Evolutionary conservation across 1,140 invertebrate species (phyloP).

Genomic region (Himalopsyche phryganea): DNA sequence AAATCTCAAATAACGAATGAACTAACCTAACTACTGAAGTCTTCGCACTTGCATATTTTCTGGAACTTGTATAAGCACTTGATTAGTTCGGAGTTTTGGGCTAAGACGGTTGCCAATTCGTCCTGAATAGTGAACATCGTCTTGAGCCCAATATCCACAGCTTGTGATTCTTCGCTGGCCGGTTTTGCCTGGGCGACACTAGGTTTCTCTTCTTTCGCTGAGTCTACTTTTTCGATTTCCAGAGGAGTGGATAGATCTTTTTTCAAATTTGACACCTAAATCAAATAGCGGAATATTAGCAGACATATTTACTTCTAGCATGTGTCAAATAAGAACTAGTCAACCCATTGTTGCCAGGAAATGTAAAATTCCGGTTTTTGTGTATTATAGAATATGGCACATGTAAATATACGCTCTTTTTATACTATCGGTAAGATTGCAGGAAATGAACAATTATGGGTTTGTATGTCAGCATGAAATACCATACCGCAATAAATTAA

Average conservation of each 20-base stretch:
- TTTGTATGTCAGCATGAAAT: too few species aligned
- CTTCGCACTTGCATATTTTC: conserved; percentile 18
- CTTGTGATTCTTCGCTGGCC: conserved; percentile 18
- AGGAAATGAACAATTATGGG: too few species aligned
- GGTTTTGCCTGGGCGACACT: conserved; percentile 4
- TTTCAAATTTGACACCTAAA: conserved; percentile 25
- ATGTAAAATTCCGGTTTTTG: too few species aligned
- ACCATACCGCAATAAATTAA: too few species aligned
- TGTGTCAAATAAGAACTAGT: too few species aligned
- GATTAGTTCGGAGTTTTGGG: conserved; percentile 23
- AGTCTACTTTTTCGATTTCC: conserved; percentile 18
- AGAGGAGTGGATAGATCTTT: conserved; percentile 12
- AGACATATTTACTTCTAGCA: too few species aligned
- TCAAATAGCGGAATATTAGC: too few species aligned
- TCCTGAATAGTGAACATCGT: conserved; percentile 23
- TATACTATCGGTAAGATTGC: too few species aligned
- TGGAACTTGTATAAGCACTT: conserved; percentile 13
- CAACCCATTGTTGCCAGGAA: too few species aligned
- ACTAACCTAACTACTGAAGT: conserved; percentile 5
- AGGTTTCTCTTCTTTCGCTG: conserved; percentile 18
- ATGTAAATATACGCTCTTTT: too few species aligned
- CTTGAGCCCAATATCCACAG: conserved; percentile 17
- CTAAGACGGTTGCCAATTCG: conserved; percentile 14
- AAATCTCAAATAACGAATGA: too few species aligned
- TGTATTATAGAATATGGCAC: too few species aligned